Evolutionary conservation across 2,113 vertebrate species (phyloP).

Genomic region (Donacobius atricapilla): DNA sequence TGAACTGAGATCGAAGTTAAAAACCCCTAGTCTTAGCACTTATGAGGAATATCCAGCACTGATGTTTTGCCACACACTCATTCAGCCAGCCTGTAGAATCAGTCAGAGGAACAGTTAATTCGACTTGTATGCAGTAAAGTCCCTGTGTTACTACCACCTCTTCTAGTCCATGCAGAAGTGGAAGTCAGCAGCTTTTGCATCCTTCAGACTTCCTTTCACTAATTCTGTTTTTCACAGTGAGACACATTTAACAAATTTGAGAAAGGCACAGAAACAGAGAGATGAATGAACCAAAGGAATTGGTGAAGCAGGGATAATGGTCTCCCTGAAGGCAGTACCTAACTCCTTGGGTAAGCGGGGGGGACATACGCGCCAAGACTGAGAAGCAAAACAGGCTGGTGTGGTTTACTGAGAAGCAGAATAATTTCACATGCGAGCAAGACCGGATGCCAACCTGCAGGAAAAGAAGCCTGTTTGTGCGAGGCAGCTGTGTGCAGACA

Average conservation of each 20-base stretch:
- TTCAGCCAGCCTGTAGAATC: background rate
- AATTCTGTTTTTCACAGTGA: background rate
- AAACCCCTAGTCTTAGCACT: background rate
- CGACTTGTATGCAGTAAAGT: no score
- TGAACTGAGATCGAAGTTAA: background rate
- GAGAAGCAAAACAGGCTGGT: background rate
- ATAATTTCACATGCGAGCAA: background rate
- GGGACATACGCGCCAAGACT: rapidly evolving
- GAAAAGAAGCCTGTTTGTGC: background rate
- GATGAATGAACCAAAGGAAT: background rate
- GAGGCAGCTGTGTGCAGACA: background rate
- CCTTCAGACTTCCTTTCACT: background rate
- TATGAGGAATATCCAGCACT: background rate
- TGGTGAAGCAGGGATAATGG: background rate
- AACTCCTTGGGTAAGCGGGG: background rate
- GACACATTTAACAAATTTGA: background rate
- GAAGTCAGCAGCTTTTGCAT: background rate
- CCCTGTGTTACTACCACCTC: background rate
- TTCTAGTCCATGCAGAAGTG: background rate
- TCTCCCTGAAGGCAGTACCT: background rate
- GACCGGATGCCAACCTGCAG: background rate
- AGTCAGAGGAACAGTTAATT: background rate
- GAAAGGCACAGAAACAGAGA: background rate
- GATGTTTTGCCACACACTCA: background rate
- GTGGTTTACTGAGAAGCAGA: background rate